Evolutionary conservation across 2,113 vertebrate species (phyloP).

Genomic region (Himantopus leucocephalus): DNA sequence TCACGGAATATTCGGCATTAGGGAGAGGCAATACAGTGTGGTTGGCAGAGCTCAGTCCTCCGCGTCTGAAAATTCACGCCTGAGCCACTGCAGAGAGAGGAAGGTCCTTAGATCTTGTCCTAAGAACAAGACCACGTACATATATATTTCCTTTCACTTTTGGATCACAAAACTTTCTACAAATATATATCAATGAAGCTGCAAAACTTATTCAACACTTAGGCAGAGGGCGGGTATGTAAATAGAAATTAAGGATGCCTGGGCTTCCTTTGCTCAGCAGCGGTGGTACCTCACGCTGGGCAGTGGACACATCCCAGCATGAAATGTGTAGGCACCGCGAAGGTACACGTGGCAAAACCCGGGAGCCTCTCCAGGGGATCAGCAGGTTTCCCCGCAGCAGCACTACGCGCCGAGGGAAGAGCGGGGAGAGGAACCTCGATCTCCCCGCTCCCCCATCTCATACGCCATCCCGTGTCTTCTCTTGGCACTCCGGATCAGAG

Average conservation of each 20-base stretch:
- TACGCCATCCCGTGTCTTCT: neutral
- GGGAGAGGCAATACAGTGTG: neutral
- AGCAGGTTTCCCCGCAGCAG: neutral
- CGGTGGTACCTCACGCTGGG: rapidly evolving
- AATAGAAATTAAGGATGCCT: neutral
- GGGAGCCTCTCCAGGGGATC: neutral
- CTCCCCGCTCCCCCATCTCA: neutral
- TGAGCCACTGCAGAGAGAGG: neutral
- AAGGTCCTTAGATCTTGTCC: neutral
- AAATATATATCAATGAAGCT: neutral
- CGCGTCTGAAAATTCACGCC: neutral
- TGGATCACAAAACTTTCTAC: neutral
- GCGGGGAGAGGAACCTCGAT: neutral
- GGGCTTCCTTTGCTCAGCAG: neutral
- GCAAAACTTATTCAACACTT: neutral
- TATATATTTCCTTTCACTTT: neutral
- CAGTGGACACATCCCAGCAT: neutral
- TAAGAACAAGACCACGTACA: rapidly evolving
- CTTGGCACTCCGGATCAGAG: neutral
- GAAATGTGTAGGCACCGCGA: rapidly evolving
- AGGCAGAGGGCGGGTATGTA: neutral
- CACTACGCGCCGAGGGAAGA: neutral
- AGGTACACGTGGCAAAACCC: rapidly evolving
- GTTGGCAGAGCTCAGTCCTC: neutral
- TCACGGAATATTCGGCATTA: neutral